Evolutionary conservation across 2,888 invertebrate species (phyloP), one percentile per base, ranked within the genome.

Genomic region (Ormyrus labotus): DNA sequence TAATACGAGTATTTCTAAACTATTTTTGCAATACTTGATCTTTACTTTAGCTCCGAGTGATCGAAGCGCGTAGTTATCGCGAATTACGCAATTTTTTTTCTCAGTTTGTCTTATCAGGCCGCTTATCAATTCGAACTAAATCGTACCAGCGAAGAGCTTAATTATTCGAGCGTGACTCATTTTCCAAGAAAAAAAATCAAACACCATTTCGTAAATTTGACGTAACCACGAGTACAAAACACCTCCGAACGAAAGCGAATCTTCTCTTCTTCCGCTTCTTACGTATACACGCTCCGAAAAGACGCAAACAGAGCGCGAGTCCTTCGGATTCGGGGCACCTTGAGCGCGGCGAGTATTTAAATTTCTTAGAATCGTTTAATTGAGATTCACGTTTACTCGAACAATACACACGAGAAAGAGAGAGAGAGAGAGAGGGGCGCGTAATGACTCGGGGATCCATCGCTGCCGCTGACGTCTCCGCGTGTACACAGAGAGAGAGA

Each of bases 21-120:
- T 50, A 73, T 74, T 79, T 69, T 74, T 74, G 50, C 63, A n/a
- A 72, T 50, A 45, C 58, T 57, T 47, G 64, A 51, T 55, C 65
- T 60, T 57, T 67, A 58, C 64, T 68, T 11, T 63, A 51, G 11
- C n/a, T 70, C 6, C 19, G 55, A 50, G 58, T 13, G 50, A 64
- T 68, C 63, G 10, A 70, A 67, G 63, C 67, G 65, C 68, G 72
- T 34, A 61, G 48, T 65, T 73, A 76, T 80, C 69, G 19, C 47
- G n/a, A 10, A 68, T 81, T 78, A 70, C 69, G 81, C 55, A 69
- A 77, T 78, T 81, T 75, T 79, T 81, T 81, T 73, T n/a, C 34
- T 2, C 57, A 45, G 7, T 60, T 5, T 45, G 34, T 51, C 60
- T 64, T 73, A 76, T 76, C 73, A 9, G 50, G 1, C 0, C 55